Base-by-base conservation (phyloP, 2,888 invertebrate genomes). In the Lasioglossum lativentre region DNA sequence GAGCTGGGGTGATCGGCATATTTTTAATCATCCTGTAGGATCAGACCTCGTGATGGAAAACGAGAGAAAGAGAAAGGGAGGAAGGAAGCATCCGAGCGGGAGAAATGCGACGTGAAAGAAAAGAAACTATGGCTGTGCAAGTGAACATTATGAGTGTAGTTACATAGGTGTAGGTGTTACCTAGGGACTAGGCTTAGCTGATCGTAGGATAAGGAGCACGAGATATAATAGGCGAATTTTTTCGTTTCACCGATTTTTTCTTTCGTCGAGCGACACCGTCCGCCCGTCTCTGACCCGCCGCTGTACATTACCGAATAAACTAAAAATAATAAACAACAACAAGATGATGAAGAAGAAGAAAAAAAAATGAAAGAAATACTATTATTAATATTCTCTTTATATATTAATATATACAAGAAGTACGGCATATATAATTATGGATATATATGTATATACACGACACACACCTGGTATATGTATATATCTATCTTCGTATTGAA, bases 51-150 rank as follows among this genome's bases (percentile, higher is more conserved):
- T n/a, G n/a, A n/a, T n/a, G n/a, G n/a, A n/a, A n/a, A n/a, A n/a
- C n/a, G n/a, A 2, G 34, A 34, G 34, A 34, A 34, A 34, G 34
- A 34, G 34, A 34, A 34, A 34, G 34, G 34, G 34, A 34, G 34
- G 34, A 34, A 34, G 34, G 34, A 34, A 3, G 34, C 34, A 3
- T 34, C 34, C 34, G 34, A 3, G 34, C 34, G 34, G 34, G 34
- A 83, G 89, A 89, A 80, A 88, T 89, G 88, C 88, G 89, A 89
- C 91, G 91, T 78, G 72, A 86, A 81, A n/a, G 85, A 66, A 93
- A 93, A 92, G 92, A 92, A 93, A 94, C 94, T 93, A 94, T 94
- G 94, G 94, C 94, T 94, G 94, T 94, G 94, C 94, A 94, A 94
- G 94, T 93, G 93, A 94, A 94, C 92, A 94, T 94, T 94, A 94